These are phyloP conservation scores for Papilio aristodemus DNA, from an alignment of 1,140 invertebrate genomes.

Conservation along the genomic window DNA sequence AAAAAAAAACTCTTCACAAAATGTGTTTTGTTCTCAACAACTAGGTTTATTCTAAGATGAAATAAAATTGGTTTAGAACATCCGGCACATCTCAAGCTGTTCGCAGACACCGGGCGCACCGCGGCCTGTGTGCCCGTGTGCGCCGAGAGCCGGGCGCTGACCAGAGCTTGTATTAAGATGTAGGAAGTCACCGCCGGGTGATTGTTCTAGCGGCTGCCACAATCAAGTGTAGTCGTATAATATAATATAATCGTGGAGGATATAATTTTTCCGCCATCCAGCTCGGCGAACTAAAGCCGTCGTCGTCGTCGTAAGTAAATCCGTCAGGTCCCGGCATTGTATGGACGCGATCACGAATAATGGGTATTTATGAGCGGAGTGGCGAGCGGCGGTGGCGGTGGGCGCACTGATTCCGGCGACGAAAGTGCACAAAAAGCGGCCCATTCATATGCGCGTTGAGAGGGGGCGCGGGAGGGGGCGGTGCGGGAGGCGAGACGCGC, in stretches of 20 bases:
- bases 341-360: not conserved
- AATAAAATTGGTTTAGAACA: too few species aligned
- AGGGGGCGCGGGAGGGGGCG: not conserved
- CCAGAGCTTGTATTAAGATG: too few species aligned
- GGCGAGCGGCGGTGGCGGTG: not conserved
- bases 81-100: not conserved
- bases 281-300: not conserved
- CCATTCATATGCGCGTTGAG: constrained; percentile 70
- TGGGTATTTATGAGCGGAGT: constrained; percentile 10
- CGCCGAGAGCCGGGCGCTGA: too few species aligned
- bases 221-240: too few species aligned
- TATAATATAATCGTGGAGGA: not conserved
- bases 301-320: constrained; percentile 14
- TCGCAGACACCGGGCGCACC: too few species aligned
- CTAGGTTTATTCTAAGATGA: too few species aligned
- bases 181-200: too few species aligned
- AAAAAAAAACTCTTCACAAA: too few species aligned
- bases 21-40: too few species aligned
- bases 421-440: constrained; percentile 64
- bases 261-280: not conserved
- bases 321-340: not conserved
- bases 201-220: too few species aligned
- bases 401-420: constrained; percentile 53
- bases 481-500: constrained; percentile 48
- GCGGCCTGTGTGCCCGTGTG: too few species aligned